A percentile compares a stretch with the other conserved stretches of the same genome.
phyloP scores from a whole-genome alignment of 2,888 invertebrate genomes.

The Xylophagus ater region DNA sequence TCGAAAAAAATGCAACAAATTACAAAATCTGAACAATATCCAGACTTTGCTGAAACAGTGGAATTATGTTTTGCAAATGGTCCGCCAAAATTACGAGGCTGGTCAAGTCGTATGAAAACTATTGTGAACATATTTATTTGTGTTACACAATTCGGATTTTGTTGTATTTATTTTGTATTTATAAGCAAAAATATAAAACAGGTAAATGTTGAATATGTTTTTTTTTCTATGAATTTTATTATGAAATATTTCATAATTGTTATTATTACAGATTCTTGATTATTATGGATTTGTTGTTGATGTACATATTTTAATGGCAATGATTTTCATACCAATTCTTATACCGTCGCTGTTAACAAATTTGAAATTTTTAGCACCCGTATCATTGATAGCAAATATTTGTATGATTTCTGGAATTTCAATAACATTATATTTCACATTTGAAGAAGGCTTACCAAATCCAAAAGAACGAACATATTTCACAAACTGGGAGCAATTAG shows the following conservation, averaged over 20 bases:
- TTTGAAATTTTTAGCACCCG: constrained; percentile 63
- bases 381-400: constrained; percentile 67
- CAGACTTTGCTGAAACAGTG: constrained; percentile 74
- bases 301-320: constrained; percentile 61
- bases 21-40: constrained; percentile 45
- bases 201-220: constrained; percentile 39
- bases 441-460: constrained; percentile 61
- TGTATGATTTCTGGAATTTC: constrained; percentile 64
- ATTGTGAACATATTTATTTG: constrained; percentile 79
- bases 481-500: constrained; percentile 52
- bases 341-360: constrained; percentile 64
- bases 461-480: constrained; percentile 48
- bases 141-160: constrained; percentile 95
- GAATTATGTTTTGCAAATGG: constrained; percentile 70
- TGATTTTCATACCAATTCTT: constrained; percentile 60
- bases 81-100: constrained; percentile 49
- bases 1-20: constrained; percentile 54
- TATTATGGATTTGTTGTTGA: constrained; percentile 50
- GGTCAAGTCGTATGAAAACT: constrained; percentile 52
- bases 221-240: constrained; percentile 1
- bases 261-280: constrained; percentile 50
- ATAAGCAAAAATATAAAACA: constrained; percentile 75
- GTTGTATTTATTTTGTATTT: constrained; percentile 94
- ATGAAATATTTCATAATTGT: no score
- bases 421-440: constrained; percentile 65